Evolutionary conservation across 35 echinoderm and acorn worm genomes (phyloP), one percentile per base, ranked within the genome.

Genomic region (Lytechinus pictus): DNA sequence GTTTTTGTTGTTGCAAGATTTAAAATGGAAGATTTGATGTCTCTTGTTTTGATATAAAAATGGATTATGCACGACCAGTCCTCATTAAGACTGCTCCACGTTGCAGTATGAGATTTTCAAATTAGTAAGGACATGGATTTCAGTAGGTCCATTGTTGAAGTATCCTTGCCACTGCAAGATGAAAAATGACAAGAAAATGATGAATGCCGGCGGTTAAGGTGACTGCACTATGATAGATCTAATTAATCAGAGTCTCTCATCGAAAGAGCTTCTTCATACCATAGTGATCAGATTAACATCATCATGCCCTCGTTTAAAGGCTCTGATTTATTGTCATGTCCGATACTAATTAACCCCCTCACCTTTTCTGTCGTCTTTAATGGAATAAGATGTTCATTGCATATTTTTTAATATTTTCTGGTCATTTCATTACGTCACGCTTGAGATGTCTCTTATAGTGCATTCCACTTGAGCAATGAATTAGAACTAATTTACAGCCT

Each of bases 401-500:
- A 71, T 71, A 71, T 71, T 14, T n/a, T 12, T 60, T 10, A 12
- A 79, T 14, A 24, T 19, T 79, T 24, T 79, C 24, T 72, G 16
- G 61, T 72, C 66, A 79, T 79, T 79, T 79, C 66, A 79, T 79
- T 24, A 79, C 52, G 88, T 90, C 1, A 21, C 27, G 11, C 88
- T 5, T 90, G 29, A 90, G 12, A 90, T 90, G 7, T 14, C 66
- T 90, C 88, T 90, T 90, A 44, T 44, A 90, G 88, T 90, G 88
- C 88, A 93, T 93, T 93, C 54, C 54, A 93, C 92, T 93, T 93
- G 53, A 11, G 92, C 92, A 57, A 55, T 93, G 54, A 27, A 24
- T 13, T 93, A 19, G 27, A 55, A 93, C 53, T 93, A 93, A 93
- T 93, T 93, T 93, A 93, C 92, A 93, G 27, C 54, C 24, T 57